phyloP scores from a whole-genome alignment of 1,140 invertebrate species.

The Lepidurus packardi region DNA sequence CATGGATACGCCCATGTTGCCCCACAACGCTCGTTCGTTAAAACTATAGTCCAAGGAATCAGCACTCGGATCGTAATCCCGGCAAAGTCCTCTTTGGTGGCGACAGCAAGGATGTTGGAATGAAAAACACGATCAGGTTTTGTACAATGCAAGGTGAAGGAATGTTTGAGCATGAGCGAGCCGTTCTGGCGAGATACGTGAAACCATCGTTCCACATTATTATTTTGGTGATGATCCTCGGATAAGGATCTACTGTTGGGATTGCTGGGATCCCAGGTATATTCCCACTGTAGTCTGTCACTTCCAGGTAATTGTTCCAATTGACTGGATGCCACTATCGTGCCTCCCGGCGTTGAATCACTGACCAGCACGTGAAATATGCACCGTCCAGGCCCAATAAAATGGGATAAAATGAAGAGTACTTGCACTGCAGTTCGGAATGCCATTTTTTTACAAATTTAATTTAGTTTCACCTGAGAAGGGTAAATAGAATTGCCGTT shows the following conservation, averaged over 20 bases:
- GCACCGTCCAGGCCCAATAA: neutral
- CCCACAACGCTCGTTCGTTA: neutral
- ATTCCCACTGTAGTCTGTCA: constrained; percentile 2
- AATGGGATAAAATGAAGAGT: constrained; percentile 15
- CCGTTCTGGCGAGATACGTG: neutral
- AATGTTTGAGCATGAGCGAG: constrained; percentile 16
- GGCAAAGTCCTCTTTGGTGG: neutral
- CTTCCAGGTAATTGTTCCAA: constrained; percentile 5
- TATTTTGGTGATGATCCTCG: neutral
- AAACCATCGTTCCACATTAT: neutral
- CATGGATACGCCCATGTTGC: neutral
- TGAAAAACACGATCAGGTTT: constrained; percentile 8
- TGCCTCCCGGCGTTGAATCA: constrained; percentile 17
- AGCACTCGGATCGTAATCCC: neutral
- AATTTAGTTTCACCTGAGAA: neutral
- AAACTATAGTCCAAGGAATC: constrained; percentile 6
- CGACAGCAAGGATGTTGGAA: neutral
- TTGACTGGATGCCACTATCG: constrained; percentile 7
- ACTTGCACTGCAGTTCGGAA: constrained; percentile 12
- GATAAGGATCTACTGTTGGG: neutral
- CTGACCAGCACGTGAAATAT: constrained; percentile 19
- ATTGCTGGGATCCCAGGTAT: neutral
- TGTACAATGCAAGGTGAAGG: constrained; percentile 14
- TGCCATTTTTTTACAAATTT: neutral
- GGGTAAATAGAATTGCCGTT: neutral